These are phyloP conservation scores for Galemys pyrenaicus DNA, from an alignment of 2,113 vertebrate species.

Conservation along the genomic window DNA sequence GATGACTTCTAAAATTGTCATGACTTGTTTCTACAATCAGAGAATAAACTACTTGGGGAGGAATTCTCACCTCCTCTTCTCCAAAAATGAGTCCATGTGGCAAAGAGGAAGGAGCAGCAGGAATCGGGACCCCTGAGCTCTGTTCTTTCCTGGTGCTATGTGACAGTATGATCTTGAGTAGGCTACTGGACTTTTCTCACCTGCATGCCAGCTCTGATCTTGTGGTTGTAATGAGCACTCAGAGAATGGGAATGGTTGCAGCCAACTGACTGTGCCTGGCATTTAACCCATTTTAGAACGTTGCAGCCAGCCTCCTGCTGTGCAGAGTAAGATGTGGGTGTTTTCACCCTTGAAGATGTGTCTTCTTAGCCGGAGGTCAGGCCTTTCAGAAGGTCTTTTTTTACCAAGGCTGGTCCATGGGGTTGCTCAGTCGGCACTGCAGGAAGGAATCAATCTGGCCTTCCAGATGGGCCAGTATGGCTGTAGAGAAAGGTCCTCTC, in stretches of 20 bases:
- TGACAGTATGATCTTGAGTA: background rate
- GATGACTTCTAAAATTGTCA: background rate
- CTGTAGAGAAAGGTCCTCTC: background rate
- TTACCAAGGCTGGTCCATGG: background rate
- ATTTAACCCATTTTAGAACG: background rate
- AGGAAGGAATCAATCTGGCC: background rate
- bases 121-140: background rate
- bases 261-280: background rate
- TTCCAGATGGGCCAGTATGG: background rate
- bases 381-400: background rate
- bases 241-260: background rate
- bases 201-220: background rate
- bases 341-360: background rate
- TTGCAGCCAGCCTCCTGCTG: background rate
- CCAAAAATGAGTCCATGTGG: background rate
- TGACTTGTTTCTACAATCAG: background rate
- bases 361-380: background rate
- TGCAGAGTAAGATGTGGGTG: background rate
- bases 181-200: background rate
- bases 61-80: background rate
- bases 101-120: rapidly evolving
- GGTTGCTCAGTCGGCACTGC: background rate
- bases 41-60: background rate
- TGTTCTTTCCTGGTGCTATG: rapidly evolving
- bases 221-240: slow-evolving; percentile 12